phyloP scores from a whole-genome alignment of 2,113 vertebrate species.

The Geococcyx californianus region DNA sequence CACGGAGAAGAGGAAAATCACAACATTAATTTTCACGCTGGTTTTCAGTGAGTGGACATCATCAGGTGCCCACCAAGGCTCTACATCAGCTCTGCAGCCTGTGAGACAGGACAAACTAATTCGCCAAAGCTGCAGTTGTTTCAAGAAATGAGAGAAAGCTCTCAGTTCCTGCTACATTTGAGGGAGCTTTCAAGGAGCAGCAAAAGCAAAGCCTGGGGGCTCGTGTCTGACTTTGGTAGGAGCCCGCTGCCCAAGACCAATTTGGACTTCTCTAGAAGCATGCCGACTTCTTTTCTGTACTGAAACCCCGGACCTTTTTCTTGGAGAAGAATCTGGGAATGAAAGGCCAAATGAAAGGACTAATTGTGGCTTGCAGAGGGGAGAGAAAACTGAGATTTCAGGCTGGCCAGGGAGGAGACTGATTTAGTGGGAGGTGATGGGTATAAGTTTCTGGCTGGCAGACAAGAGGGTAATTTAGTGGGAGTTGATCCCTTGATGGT shows the following conservation, averaged over 20 bases:
- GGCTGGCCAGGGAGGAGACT: background rate
- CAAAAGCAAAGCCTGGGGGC: background rate
- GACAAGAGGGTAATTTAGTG: constrained; percentile 17
- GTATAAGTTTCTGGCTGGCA: background rate
- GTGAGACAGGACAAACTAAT: background rate
- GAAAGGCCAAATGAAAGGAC: background rate
- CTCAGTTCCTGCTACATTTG: background rate
- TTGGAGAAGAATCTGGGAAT: background rate
- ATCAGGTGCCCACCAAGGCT: background rate
- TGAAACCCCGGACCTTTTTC: background rate
- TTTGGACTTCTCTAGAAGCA: background rate
- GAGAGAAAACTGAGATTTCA: background rate
- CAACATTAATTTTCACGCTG: accelerated
- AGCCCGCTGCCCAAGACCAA: background rate
- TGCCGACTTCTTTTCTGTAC: background rate
- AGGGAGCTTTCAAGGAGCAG: background rate
- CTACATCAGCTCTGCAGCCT: background rate
- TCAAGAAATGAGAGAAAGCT: background rate
- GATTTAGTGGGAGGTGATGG: background rate
- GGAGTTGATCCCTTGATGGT: background rate
- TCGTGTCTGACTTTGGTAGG: background rate
- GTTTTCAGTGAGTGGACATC: background rate
- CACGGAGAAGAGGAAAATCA: background rate
- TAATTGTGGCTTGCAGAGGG: background rate
- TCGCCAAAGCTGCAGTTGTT: background rate